phyloP scores from a whole-genome alignment of 2,888 invertebrate species.

The Timema podura region DNA sequence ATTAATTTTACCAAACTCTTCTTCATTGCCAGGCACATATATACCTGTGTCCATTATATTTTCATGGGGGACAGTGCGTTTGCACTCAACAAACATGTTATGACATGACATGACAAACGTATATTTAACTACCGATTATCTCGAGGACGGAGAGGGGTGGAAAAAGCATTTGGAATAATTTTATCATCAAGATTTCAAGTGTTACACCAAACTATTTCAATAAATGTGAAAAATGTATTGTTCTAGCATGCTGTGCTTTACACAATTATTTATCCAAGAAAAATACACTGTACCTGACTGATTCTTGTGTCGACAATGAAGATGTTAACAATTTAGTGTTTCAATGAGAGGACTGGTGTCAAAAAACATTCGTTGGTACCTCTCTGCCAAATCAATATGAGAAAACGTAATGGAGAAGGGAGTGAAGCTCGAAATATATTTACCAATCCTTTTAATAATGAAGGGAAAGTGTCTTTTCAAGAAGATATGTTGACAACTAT shows the following conservation, averaged over 20 bases:
- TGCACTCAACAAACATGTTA: not conserved
- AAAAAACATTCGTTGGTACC: constrained; percentile 9
- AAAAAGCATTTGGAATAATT: too few species aligned
- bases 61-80: constrained; percentile 10
- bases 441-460: not conserved
- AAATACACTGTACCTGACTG: constrained; percentile 7
- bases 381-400: not conserved
- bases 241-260: constrained; percentile 9
- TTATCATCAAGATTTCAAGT: constrained; percentile 1
- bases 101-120: not conserved
- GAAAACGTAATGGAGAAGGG: not conserved
- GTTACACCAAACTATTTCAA: constrained; percentile 7
- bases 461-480: constrained; percentile 4
- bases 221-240: constrained; percentile 3
- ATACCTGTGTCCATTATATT: not conserved
- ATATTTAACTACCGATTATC: not conserved
- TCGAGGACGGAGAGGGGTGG: too few species aligned
- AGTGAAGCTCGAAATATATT: constrained; percentile 4
- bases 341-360: not conserved
- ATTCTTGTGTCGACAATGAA: constrained; percentile 4
- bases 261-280: not conserved
- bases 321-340: constrained; percentile 3
- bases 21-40: constrained; percentile 2
- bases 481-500: not conserved
- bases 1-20: not conserved